These are phyloP conservation scores for Eristalis intricaria DNA, from an alignment of 2,888 invertebrate genomes.

Conservation along the genomic window DNA sequence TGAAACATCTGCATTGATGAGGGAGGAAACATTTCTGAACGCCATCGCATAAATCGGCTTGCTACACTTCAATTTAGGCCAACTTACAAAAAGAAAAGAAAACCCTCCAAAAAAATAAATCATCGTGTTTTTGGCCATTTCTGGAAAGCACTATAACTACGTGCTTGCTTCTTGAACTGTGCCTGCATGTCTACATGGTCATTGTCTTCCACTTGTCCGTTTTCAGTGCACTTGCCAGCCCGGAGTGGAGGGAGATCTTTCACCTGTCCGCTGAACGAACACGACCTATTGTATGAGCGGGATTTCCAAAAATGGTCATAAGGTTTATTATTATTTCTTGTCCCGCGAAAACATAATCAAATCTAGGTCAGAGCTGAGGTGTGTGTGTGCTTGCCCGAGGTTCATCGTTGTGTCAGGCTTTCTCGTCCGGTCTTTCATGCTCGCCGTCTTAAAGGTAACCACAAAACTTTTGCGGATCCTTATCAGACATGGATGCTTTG, in stretches of 20 bases:
- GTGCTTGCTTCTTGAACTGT: constrained; percentile 5
- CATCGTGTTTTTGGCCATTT: constrained; percentile 54
- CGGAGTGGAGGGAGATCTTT: constrained; percentile 5
- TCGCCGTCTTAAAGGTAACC: constrained; percentile 23
- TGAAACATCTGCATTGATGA: too few species aligned
- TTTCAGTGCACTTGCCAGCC: constrained; percentile 29
- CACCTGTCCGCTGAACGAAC: constrained; percentile 7
- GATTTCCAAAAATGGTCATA: constrained; percentile 60
- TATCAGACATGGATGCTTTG: constrained; percentile 47
- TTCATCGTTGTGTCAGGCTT: neutral
- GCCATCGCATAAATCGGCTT: neutral
- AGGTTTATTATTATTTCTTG: constrained; percentile 13
- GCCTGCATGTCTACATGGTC: constrained; percentile 42
- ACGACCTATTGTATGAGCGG: constrained; percentile 42
- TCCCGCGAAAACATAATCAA: constrained; percentile 13
- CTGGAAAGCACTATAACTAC: constrained; percentile 30
- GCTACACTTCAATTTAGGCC: constrained; percentile 38
- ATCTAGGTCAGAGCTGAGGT: constrained; percentile 64
- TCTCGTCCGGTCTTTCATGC: too few species aligned
- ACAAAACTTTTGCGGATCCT: constrained; percentile 51
- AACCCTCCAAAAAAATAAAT: constrained; percentile 28
- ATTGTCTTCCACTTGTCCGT: constrained; percentile 56
- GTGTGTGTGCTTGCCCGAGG: constrained; percentile 13
- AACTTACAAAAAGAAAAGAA: neutral
- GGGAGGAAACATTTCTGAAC: too few species aligned